These are phyloP conservation scores for Lucilia sericata DNA, from an alignment of 1,140 invertebrate genomes.

Conservation along the genomic window DNA sequence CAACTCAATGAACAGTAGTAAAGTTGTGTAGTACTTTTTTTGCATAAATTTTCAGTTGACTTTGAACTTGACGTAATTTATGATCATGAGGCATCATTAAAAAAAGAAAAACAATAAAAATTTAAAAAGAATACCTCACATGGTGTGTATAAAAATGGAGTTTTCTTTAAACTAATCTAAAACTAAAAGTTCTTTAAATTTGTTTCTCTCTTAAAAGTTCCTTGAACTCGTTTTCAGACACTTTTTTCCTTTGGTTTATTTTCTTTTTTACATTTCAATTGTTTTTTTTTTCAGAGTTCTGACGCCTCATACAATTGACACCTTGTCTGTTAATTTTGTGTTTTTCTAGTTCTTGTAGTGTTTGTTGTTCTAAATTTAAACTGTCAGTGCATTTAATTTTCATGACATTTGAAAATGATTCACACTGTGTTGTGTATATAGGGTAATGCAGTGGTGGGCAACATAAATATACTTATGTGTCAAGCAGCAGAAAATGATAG, in stretches of 20 bases:
- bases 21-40: neutral
- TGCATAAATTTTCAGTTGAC: neutral
- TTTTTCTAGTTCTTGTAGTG: conserved; percentile 4
- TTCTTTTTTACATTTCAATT: neutral
- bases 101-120: neutral
- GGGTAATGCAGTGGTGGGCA: too few species aligned
- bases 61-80: conserved; percentile 29
- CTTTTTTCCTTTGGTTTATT: neutral
- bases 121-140: conserved; percentile 1
- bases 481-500: too few species aligned
- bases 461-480: too few species aligned
- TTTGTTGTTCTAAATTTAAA: neutral
- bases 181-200: neutral
- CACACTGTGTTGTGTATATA: neutral
- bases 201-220: neutral
- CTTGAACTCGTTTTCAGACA: neutral
- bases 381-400: conserved; percentile 15
- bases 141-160: neutral
- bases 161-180: neutral
- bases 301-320: conserved; percentile 19
- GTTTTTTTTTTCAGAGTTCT: neutral
- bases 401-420: conserved; percentile 12
- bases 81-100: conserved; percentile 20
- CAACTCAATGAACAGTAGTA: neutral
- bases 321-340: conserved; percentile 11